Conservation (phyloP, 64 coral and sea anemone species). For the Stylophora pistillata region DNA sequence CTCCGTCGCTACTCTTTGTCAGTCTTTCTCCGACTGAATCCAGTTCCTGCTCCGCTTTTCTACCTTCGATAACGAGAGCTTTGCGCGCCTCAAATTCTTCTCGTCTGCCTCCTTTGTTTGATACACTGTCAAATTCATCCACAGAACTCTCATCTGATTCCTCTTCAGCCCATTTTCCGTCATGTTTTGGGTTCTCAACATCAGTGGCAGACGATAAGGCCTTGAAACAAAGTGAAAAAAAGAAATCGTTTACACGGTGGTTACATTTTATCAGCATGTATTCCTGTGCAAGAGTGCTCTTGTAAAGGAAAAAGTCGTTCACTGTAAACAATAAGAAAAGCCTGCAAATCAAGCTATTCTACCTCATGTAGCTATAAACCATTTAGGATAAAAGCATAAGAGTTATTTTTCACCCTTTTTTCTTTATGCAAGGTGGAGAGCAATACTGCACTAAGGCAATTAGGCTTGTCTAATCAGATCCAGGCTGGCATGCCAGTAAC, state of each 20-base stretch:
- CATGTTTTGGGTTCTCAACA: constrained; percentile 20
- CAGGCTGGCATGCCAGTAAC: no score
- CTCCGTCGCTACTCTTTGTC: not conserved
- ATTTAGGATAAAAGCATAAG: no score
- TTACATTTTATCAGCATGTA: not conserved
- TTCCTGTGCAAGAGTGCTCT: no score
- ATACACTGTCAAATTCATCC: constrained; percentile 60
- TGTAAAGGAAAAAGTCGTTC: no score
- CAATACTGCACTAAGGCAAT: no score
- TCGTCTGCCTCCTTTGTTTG: constrained; percentile 48
- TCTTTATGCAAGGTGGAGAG: no score
- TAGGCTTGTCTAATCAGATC: no score
- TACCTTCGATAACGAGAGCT: not conserved
- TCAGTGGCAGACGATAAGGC: constrained; percentile 36
- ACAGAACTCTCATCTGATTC: constrained; percentile 56
- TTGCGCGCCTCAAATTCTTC: constrained; percentile 19
- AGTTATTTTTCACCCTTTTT: no score
- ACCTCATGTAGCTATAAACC: no score
- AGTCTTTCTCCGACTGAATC: not conserved
- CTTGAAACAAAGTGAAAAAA: not conserved
- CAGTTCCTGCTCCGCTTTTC: not conserved
- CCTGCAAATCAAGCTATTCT: no score
- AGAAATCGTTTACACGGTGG: not conserved
- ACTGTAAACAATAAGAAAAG: no score
- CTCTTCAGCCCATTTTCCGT: constrained; percentile 71